Conservation (phyloP, 2,888 invertebrate species). For the Drosophila gaucha region DNA sequence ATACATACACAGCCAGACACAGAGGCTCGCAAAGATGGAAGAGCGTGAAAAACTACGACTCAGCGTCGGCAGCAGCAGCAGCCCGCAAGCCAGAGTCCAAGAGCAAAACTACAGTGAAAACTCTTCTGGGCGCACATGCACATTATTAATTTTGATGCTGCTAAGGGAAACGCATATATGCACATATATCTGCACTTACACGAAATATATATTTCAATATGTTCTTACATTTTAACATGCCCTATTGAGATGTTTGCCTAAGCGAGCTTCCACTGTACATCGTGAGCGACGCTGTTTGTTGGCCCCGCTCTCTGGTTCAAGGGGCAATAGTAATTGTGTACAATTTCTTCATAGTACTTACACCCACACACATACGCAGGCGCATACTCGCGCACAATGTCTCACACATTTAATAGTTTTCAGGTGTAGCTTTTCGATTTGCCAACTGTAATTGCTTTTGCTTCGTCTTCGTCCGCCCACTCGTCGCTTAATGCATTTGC, state of each 20-base stretch:
- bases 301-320: slow-evolving; percentile 44
- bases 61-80: too few relatives aligned
- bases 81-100: slow-evolving; percentile 15
- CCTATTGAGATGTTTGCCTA: not conserved
- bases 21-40: slow-evolving; percentile 52
- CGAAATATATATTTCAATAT: not conserved
- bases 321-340: slow-evolving; percentile 51
- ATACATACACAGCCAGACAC: slow-evolving; percentile 3
- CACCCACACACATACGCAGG: slow-evolving; percentile 5
- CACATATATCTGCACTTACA: not conserved
- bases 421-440: slow-evolving; percentile 58
- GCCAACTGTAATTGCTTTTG: slow-evolving; percentile 50
- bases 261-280: slow-evolving; percentile 5
- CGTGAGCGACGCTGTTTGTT: slow-evolving; percentile 19
- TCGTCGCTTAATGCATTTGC: slow-evolving; percentile 46
- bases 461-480: slow-evolving; percentile 27
- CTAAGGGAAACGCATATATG: not conserved
- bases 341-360: slow-evolving; percentile 34
- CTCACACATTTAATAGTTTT: slow-evolving; percentile 53
- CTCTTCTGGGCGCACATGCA: not conserved
- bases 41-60: slow-evolving; percentile 78
- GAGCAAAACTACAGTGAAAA: slow-evolving; percentile 21
- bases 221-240: not conserved
- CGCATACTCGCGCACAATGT: slow-evolving; percentile 1
- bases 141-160: not conserved